Evolutionary conservation across 1,140 invertebrate genomes (phyloP).

Genomic region (Lasaia peninsularis): DNA sequence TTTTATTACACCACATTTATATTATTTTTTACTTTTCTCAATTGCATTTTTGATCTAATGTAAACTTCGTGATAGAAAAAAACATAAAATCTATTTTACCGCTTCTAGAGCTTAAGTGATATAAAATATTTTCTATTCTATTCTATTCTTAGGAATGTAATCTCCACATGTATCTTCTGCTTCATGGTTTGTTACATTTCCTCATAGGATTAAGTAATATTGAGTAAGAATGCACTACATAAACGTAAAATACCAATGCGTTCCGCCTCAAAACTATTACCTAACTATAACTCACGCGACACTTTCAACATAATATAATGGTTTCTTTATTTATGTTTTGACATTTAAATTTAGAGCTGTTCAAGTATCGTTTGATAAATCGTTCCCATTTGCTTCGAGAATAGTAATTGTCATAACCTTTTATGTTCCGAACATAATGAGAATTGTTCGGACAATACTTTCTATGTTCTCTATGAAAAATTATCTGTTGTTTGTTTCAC

Average conservation of each 20-base stretch:
- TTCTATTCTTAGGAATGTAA: no score
- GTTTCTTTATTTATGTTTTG: conserved; percentile 14
- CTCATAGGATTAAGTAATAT: not conserved
- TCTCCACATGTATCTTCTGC: no score
- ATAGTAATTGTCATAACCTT: conserved; percentile 11
- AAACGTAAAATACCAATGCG: conserved; percentile 1
- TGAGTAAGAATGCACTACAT: not conserved
- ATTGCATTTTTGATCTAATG: no score
- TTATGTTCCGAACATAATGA: conserved; percentile 15
- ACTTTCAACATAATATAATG: conserved; percentile 7
- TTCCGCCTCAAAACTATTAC: not conserved
- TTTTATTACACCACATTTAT: no score
- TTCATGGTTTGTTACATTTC: not conserved
- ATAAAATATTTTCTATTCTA: no score
- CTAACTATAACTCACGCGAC: not conserved
- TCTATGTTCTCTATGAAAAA: conserved; percentile 12
- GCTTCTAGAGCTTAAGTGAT: no score
- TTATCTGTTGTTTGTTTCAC: conserved; percentile 1
- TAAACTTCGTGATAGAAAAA: no score
- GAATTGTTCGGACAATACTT: conserved; percentile 7
- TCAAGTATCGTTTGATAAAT: conserved; percentile 12
- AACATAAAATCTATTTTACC: no score
- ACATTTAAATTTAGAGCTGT: conserved; percentile 14
- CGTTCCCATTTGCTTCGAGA: conserved; percentile 5
- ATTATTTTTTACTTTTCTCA: no score